Percentiles rank a stretch among this genome's conserved stretches.
These are phyloP conservation scores for Drosophila tropicalis DNA, from an alignment of 1,140 invertebrate genomes.

Conservation along the genomic window DNA sequence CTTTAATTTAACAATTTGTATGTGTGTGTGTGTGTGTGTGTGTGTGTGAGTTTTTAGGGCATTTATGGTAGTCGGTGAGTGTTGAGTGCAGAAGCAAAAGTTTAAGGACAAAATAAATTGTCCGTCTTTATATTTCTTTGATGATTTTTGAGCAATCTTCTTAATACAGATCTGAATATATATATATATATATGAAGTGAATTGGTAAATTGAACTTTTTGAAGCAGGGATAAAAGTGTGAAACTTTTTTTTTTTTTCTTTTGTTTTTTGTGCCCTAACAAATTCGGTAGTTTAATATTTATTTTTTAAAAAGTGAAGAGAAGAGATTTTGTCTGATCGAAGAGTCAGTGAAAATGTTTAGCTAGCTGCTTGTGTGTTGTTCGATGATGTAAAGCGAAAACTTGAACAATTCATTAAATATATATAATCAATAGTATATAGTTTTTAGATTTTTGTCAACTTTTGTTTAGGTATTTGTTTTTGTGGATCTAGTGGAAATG, in stretches of 20 bases:
- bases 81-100: neutral
- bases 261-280: neutral
- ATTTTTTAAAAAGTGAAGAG: no score
- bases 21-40: neutral
- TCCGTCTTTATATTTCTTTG: neutral
- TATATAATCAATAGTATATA: neutral
- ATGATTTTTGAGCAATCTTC: constrained; percentile 1
- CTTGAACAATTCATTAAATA: neutral
- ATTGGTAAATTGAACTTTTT: neutral
- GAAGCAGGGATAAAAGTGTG: neutral
- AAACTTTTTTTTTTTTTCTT: neutral
- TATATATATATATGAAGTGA: neutral
- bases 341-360: no score
- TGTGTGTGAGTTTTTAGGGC: neutral
- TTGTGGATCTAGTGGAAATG: neutral
- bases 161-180: constrained; percentile 12
- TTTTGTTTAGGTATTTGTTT: constrained; percentile 5
- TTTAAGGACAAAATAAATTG: neutral
- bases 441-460: neutral
- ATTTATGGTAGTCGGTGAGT: neutral
- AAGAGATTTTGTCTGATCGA: no score
- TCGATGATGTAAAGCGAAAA: neutral
- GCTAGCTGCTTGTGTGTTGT: neutral
- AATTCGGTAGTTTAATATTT: neutral
- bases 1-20: neutral